These are phyloP conservation scores for Tetranychus piercei DNA, from an alignment of 2,888 invertebrate species.

Conservation along the genomic window DNA sequence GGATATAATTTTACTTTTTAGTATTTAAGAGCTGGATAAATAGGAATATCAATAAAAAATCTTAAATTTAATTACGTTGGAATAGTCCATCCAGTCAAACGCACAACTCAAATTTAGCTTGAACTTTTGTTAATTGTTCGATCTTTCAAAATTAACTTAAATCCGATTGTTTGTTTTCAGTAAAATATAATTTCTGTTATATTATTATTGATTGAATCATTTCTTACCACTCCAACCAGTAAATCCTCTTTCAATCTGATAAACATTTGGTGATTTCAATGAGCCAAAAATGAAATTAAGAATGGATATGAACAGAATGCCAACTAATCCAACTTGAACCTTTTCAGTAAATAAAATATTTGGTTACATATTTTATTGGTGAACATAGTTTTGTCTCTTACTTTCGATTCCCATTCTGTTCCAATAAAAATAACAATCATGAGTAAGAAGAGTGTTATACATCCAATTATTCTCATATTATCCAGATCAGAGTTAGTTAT, in stretches of 20 bases:
- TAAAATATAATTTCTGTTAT: no score
- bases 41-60: no score
- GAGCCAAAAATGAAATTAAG: neutral
- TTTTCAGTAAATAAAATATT: conserved; percentile 72
- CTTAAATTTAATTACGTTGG: no score
- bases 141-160: no score
- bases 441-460: conserved; percentile 55
- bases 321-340: conserved; percentile 54
- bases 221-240: conserved; percentile 1
- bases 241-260: neutral
- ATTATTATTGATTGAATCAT: neutral
- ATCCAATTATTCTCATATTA: conserved; percentile 65
- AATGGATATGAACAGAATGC: neutral
- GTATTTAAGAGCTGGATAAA: no score
- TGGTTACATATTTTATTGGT: conserved; percentile 40
- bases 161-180: no score
- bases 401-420: conserved; percentile 59
- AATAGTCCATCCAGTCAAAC: no score
- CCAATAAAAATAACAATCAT: conserved; percentile 73
- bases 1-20: no score
- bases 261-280: neutral
- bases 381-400: neutral
- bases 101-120: no score
- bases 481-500: conserved; percentile 39
- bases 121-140: no score